Percentiles rank a stretch among this genome's conserved stretches.
Evolutionary conservation across 2,888 invertebrate species (phyloP).

Genomic region (Ophion obscuratus): DNA sequence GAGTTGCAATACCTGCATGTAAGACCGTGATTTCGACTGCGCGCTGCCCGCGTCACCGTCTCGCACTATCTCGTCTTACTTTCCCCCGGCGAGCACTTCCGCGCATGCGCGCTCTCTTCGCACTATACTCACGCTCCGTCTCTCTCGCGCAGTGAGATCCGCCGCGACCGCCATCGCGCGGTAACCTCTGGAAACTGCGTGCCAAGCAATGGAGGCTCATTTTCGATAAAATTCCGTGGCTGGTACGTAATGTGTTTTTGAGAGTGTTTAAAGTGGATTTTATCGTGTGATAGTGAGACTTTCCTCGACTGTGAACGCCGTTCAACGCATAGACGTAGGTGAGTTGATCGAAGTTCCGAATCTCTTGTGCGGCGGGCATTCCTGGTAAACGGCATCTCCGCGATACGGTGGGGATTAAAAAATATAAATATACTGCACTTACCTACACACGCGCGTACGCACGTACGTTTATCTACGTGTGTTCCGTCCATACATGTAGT

Average conservation of each 20-base stretch:
- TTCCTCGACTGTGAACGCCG: constrained; percentile 76
- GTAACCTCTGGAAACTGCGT: constrained; percentile 79
- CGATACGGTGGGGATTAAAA: constrained; percentile 50
- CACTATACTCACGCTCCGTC: background rate
- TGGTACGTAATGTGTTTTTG: constrained; percentile 80
- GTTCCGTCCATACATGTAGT: background rate
- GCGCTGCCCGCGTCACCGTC: background rate
- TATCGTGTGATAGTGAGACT: constrained; percentile 80
- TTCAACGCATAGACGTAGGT: constrained; percentile 75
- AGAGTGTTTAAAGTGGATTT: constrained; percentile 77
- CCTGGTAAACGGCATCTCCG: constrained; percentile 25
- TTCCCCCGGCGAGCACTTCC: background rate
- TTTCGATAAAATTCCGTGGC: constrained; percentile 80
- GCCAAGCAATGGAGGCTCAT: constrained; percentile 82
- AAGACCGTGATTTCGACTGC: background rate
- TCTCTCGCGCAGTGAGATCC: constrained; percentile 9
- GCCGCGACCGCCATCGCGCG: constrained; percentile 66
- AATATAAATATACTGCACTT: constrained; percentile 73
- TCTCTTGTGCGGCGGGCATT: constrained; percentile 3
- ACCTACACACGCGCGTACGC: constrained; percentile 67
- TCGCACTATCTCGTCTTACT: background rate
- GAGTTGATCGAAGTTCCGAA: constrained; percentile 46
- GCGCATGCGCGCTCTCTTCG: background rate
- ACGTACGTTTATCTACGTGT: background rate
- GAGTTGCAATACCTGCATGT: too few relatives aligned